Conservation (phyloP, 1,140 invertebrate species). For the Drosophila suzukii region DNA sequence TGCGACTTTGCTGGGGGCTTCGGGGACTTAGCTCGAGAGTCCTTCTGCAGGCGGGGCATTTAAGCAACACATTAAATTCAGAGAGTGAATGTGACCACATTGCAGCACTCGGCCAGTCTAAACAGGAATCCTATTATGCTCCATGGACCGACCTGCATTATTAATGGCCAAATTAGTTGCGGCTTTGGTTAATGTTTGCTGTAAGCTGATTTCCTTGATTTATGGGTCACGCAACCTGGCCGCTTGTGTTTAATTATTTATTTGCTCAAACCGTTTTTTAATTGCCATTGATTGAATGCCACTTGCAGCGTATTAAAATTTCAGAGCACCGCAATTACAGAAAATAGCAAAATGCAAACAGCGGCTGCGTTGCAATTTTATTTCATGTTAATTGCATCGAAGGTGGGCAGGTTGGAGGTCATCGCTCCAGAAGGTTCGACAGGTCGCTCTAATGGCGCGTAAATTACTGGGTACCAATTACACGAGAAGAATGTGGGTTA, state of each 20-base stretch:
- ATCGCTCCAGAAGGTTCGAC: constrained; percentile 23
- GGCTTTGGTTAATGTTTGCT: constrained; percentile 21
- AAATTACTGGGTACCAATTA: constrained; percentile 77
- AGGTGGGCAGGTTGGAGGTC: background rate
- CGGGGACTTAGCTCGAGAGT: constrained; percentile 16
- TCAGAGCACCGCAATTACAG: constrained; percentile 64
- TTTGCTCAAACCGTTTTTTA: constrained; percentile 50
- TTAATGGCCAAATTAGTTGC: constrained; percentile 42
- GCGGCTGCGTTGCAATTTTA: constrained; percentile 49
- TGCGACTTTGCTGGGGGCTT: constrained; percentile 14
- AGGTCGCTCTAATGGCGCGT: constrained; percentile 70
- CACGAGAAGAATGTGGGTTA: constrained; percentile 19
- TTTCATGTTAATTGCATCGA: constrained; percentile 68
- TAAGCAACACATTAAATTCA: constrained; percentile 43
- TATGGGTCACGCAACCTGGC: constrained; percentile 10
- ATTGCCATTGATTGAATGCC: constrained; percentile 69
- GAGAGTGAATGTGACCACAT: constrained; percentile 2
- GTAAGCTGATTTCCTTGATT: constrained; percentile 51
- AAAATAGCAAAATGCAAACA: constrained; percentile 37
- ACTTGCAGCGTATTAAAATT: constrained; percentile 60
- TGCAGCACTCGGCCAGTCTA: constrained; percentile 23
- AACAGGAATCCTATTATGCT: constrained; percentile 41
- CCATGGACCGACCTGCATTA: constrained; percentile 16
- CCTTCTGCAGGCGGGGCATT: constrained; percentile 7
- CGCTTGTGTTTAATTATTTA: constrained; percentile 36